phyloP scores from a whole-genome alignment of 2,888 invertebrate species.

The Agonopterix heracliana region DNA sequence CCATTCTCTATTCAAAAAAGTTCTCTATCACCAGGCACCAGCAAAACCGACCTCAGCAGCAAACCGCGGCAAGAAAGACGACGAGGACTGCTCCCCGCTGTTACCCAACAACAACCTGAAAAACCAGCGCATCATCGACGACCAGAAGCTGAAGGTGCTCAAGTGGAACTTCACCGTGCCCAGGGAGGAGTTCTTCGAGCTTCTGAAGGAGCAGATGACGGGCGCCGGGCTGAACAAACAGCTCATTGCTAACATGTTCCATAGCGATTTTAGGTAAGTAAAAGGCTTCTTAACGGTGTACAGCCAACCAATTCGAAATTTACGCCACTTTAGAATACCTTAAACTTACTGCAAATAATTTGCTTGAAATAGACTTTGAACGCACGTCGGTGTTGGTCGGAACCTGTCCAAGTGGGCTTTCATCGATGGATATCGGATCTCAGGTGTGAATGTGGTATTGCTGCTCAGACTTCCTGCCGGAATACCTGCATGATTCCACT shows the following conservation, averaged over 20 bases:
- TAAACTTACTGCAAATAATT: no score
- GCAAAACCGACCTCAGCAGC: conserved; percentile 58
- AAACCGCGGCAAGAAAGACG: conserved; percentile 85
- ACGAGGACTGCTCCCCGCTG: conserved; percentile 86
- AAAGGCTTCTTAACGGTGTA: no score
- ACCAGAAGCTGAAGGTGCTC: conserved; percentile 92
- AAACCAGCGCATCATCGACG: conserved; percentile 94
- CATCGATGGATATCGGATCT: no score
- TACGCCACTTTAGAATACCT: not conserved
- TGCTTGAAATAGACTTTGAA: no score
- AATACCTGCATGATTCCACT: no score
- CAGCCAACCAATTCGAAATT: not conserved
- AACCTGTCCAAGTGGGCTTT: no score
- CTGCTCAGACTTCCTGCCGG: no score
- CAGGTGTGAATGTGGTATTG: no score
- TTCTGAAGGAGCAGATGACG: conserved; percentile 93
- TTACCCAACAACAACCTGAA: conserved; percentile 90
- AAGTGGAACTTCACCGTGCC: conserved; percentile 98
- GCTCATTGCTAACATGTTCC: conserved; percentile 94
- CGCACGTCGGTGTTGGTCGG: no score
- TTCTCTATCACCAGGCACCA: conserved; percentile 29
- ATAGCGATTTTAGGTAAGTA: conserved; percentile 88
- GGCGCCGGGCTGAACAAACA: conserved; percentile 91
- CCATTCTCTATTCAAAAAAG: no score
- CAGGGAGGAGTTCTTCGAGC: conserved; percentile 94